A percentile compares a stretch with the other conserved stretches of the same genome.
Evolutionary conservation across 2,888 invertebrate genomes (phyloP).

Genomic region (Dusona sp.): DNA sequence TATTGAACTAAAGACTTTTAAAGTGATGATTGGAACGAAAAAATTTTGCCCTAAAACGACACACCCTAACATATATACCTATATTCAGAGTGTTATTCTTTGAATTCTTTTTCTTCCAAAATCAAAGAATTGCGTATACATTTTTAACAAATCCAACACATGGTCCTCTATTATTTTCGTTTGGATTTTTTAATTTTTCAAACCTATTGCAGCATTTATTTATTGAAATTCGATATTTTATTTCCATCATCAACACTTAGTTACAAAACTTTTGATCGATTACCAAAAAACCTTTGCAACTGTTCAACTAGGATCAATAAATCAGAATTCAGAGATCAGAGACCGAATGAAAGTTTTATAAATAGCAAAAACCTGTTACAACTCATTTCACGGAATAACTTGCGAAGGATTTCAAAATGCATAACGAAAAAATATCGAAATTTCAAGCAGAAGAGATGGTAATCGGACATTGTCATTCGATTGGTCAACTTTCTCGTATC

Average conservation of each 20-base stretch:
- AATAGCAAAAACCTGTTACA: background rate
- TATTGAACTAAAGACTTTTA: no score
- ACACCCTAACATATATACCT: background rate
- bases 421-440: constrained; percentile 9
- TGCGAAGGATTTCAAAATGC: background rate
- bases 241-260: background rate
- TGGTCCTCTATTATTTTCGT: background rate
- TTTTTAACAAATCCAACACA: background rate
- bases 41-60: no score
- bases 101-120: background rate
- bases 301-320: background rate
- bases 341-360: background rate
- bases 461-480: constrained; percentile 50
- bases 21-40: no score
- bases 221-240: background rate
- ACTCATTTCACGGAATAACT: background rate
- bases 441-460: background rate
- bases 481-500: constrained; percentile 57
- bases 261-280: background rate
- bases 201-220: background rate
- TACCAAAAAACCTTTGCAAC: background rate
- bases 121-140: background rate
- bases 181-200: background rate
- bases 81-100: background rate
- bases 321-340: background rate